Conservation (phyloP, 2,797 vertebrate genomes). For the Brachymystax lenok region DNA sequence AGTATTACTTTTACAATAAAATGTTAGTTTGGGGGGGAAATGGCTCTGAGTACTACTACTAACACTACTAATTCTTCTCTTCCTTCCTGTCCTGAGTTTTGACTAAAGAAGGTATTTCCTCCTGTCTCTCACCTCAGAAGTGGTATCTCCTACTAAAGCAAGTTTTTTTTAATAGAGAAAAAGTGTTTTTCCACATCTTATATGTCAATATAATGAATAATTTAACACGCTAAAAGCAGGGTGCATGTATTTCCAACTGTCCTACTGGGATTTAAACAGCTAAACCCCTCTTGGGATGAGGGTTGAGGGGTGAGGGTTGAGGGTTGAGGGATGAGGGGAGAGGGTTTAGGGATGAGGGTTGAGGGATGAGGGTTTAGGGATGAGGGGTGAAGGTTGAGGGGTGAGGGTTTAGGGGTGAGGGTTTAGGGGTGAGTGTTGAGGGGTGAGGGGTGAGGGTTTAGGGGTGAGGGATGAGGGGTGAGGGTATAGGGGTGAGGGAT, state of each 20-base stretch:
- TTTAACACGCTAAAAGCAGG: slow-evolving; percentile 25
- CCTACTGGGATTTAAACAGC: background rate
- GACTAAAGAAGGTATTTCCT: slow-evolving; percentile 20
- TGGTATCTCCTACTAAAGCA: slow-evolving; percentile 38
- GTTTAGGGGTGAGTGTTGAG: no score
- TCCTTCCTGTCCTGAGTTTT: slow-evolving; percentile 36
- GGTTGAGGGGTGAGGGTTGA: background rate
- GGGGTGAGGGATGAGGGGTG: no score
- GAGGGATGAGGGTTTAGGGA: no score
- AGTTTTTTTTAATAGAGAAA: slow-evolving; percentile 36
- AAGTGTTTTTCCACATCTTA: slow-evolving; percentile 53
- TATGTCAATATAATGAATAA: slow-evolving; percentile 46
- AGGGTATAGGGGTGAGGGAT: no score
- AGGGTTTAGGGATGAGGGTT: no score
- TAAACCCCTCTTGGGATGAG: background rate
- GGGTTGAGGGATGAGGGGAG: no score
- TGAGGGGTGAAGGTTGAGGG: no score
- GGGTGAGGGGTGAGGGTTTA: no score
- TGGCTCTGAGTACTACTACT: slow-evolving; percentile 55
- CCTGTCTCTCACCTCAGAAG: slow-evolving; percentile 27
- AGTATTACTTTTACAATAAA: slow-evolving; percentile 60
- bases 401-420: no score
- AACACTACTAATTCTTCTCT: slow-evolving; percentile 17
- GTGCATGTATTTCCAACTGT: slow-evolving; percentile 20
- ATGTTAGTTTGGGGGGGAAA: slow-evolving; percentile 19